A percentile compares a stretch with the other conserved stretches of the same genome.
Evolutionary conservation across 2,113 vertebrate genomes (phyloP).

Genomic region (Typhlomys cinereus): DNA sequence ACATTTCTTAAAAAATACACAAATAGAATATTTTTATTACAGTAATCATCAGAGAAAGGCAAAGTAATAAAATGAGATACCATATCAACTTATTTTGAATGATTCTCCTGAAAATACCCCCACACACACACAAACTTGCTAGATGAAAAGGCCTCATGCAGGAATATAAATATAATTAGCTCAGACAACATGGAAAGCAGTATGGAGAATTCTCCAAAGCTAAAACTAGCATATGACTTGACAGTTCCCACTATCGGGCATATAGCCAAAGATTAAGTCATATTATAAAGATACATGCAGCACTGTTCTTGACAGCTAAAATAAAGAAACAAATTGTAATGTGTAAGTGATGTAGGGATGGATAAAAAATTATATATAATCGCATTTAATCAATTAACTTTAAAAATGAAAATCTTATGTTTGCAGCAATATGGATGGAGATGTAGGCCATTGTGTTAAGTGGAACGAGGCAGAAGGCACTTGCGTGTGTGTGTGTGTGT

Average conservation of each 20-base stretch:
- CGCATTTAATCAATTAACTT: neutral
- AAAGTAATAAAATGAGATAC: neutral
- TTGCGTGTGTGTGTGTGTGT: no score
- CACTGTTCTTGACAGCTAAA: neutral
- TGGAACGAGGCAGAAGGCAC: neutral
- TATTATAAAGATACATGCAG: neutral
- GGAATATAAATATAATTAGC: neutral
- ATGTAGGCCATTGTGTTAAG: neutral
- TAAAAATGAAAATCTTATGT: neutral
- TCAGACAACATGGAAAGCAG: neutral
- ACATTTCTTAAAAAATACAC: neutral
- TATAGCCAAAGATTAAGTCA: neutral
- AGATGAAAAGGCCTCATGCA: neutral
- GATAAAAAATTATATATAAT: neutral
- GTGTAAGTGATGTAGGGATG: neutral
- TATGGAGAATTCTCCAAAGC: neutral
- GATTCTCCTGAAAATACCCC: neutral
- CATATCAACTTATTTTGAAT: neutral
- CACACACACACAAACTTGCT: neutral
- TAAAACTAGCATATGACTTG: neutral
- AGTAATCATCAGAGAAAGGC: neutral
- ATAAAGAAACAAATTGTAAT: neutral
- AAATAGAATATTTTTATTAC: neutral
- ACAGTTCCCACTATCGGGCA: no score
- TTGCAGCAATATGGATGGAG: neutral